Conservation (phyloP, 2,113 vertebrate species). For the Amia ocellicauda region DNA sequence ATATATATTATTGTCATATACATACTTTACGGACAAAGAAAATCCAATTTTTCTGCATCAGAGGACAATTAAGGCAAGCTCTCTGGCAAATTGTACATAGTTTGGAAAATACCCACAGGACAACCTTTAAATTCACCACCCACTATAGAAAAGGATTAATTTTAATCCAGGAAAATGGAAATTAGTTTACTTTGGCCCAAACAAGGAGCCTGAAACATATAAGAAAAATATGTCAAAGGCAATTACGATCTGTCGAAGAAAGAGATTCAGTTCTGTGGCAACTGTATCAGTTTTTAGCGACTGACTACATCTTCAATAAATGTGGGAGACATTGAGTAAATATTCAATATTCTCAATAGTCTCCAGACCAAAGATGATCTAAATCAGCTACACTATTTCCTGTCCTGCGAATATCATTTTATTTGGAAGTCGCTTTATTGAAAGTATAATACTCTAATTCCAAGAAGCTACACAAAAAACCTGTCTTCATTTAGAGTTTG, state of each 20-base stretch:
- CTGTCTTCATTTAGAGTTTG: no score
- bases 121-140: conserved; percentile 31
- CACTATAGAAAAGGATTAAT: conserved; percentile 24
- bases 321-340: no score
- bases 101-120: conserved; percentile 27
- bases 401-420: no score
- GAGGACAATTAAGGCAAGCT: not conserved
- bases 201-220: conserved; percentile 19
- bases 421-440: no score
- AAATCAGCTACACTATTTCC: no score
- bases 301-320: no score
- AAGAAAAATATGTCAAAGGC: not conserved
- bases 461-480: no score
- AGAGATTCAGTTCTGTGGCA: not conserved
- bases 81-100: conserved; percentile 9
- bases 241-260: no score
- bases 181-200: conserved; percentile 18
- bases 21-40: not conserved
- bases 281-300: no score
- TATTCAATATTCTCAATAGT: no score
- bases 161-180: conserved; percentile 27
- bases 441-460: no score
- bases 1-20: not conserved
- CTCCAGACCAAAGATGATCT: no score
- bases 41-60: conserved; percentile 9